These are phyloP conservation scores for Cinclus cinclus DNA, from an alignment of 2,113 vertebrate species.

Conservation along the genomic window DNA sequence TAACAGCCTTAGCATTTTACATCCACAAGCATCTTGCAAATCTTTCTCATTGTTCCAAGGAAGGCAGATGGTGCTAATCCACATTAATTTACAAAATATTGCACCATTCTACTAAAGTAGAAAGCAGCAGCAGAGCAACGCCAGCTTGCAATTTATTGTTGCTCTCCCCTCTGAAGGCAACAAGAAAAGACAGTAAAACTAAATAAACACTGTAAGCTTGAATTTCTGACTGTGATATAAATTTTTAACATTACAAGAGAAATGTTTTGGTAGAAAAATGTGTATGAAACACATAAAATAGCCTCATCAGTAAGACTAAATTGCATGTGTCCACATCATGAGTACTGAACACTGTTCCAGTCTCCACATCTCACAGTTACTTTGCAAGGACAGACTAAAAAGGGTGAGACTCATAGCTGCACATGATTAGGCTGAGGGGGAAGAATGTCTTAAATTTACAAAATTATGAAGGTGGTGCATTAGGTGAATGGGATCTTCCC, in stretches of 20 bases:
- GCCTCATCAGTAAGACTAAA: not conserved
- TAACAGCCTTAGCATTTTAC: not conserved
- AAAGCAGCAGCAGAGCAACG: not conserved
- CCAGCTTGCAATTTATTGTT: not conserved
- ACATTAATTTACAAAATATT: not conserved
- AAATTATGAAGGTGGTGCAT: not conserved
- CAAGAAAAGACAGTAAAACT: constrained; percentile 50
- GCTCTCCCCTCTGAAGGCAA: constrained; percentile 32
- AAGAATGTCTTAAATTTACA: not conserved
- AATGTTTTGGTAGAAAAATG: not conserved
- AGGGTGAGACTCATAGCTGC: not conserved
- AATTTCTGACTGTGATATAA: constrained; percentile 19
- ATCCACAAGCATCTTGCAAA: not conserved
- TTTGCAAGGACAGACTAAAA: not conserved
- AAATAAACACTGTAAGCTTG: not conserved
- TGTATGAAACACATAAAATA: not conserved
- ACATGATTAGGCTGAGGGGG: not conserved
- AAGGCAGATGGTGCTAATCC: not conserved
- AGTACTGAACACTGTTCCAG: not conserved
- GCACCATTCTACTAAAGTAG: not conserved
- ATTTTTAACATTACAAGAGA: constrained; percentile 28
- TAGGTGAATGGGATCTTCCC: not conserved
- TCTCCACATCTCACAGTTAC: not conserved
- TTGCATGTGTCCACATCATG: not conserved
- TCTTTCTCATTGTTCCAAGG: not conserved